These are phyloP conservation scores for Bemisia tabaci DNA, from an alignment of 1,140 invertebrate species.

Conservation along the genomic window DNA sequence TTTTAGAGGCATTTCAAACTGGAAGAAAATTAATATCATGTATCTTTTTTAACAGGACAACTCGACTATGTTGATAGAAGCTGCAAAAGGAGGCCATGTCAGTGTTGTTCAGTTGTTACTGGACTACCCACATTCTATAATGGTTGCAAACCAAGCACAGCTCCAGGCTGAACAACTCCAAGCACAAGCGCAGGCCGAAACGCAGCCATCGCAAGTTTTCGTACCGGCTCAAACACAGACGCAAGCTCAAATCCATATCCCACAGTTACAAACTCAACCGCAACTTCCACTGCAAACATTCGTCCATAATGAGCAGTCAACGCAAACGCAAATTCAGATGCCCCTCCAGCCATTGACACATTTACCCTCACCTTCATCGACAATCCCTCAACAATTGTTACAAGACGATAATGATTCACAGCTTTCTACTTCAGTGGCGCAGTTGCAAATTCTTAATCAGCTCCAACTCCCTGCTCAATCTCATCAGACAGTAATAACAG, in stretches of 20 bases:
- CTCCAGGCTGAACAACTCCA: neutral
- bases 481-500: neutral
- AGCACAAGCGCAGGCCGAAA: neutral
- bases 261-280: neutral
- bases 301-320: neutral
- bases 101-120: constrained; percentile 86
- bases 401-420: neutral
- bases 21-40: neutral
- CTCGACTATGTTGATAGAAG: constrained; percentile 96
- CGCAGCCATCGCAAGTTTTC: neutral
- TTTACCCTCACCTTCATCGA: too few species aligned
- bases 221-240: neutral
- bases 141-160: constrained; percentile 39
- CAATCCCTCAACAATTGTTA: neutral
- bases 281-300: neutral
- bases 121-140: constrained; percentile 80
- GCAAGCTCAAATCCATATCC: neutral
- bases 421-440: neutral
- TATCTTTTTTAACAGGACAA: constrained; percentile 60
- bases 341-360: neutral
- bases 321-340: neutral
- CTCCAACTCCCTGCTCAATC: neutral
- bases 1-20: neutral
- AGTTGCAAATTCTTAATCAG: neutral
- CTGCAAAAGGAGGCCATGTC: constrained; percentile 92